These are phyloP conservation scores for Ariopsis seemanni DNA, from an alignment of 2,113 vertebrate genomes.

Conservation along the genomic window DNA sequence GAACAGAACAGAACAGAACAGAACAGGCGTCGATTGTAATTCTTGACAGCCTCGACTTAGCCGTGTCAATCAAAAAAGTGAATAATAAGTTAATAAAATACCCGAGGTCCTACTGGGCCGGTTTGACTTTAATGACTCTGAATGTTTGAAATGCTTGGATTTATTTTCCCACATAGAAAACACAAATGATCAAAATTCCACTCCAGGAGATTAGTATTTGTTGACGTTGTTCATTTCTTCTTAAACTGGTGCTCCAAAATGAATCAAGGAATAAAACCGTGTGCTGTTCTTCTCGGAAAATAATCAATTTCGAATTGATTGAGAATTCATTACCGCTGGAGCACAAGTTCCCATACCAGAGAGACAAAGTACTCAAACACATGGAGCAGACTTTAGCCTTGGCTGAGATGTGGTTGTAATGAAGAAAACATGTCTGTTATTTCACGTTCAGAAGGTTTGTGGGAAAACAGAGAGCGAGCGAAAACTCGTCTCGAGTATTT, in stretches of 20 bases:
- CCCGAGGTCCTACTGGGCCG: not conserved
- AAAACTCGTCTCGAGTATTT: not conserved
- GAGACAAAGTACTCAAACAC: constrained; percentile 1
- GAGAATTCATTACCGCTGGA: not conserved
- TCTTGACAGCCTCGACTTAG: not conserved
- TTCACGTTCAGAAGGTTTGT: constrained; percentile 51
- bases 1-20: not conserved
- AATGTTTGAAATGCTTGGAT: constrained; percentile 6
- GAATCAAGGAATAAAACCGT: not conserved
- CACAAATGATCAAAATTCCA: not conserved
- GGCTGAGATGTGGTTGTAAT: constrained; percentile 44
- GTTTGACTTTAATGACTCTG: not conserved
- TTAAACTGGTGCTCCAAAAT: not conserved
- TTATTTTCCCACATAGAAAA: not conserved
- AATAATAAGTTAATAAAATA: constrained; percentile 9
- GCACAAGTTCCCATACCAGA: constrained; percentile 15
- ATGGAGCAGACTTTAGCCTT: constrained; percentile 31
- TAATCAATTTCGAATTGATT: too few species aligned
- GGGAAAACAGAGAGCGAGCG: constrained; percentile 7
- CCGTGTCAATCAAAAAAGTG: not conserved
- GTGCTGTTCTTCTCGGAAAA: not conserved
- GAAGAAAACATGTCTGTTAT: constrained; percentile 57
- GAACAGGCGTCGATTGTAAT: constrained; percentile 4
- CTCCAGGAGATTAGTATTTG: not conserved
- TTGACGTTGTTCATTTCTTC: not conserved